phyloP scores from a whole-genome alignment of 2,797 vertebrate genomes.

The Oreortyx pictus region DNA sequence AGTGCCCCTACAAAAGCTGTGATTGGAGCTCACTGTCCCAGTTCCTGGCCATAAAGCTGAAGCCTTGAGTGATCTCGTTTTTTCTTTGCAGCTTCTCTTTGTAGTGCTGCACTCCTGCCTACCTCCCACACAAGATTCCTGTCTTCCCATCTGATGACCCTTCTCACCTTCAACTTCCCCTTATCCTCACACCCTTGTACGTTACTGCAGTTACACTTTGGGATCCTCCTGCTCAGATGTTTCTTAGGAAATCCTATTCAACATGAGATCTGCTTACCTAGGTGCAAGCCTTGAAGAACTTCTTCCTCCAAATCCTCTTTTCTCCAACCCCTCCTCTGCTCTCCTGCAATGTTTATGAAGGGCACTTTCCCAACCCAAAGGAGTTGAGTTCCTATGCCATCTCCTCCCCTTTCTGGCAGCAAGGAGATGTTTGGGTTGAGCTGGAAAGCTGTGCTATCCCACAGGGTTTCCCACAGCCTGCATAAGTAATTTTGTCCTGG shows the following conservation, averaged over 20 bases:
- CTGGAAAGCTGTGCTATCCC: neutral
- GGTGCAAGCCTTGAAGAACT: neutral
- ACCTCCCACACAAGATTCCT: neutral
- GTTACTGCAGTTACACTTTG: fast-evolving
- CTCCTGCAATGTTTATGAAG: neutral
- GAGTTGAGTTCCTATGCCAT: fast-evolving
- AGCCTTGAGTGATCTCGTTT: neutral
- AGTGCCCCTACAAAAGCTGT: fast-evolving
- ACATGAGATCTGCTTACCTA: neutral
- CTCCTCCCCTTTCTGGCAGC: neutral
- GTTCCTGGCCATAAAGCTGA: neutral
- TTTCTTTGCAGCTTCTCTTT: neutral
- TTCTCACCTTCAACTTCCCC: neutral
- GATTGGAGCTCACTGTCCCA: neutral
- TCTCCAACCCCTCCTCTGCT: neutral
- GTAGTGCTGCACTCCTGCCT: neutral
- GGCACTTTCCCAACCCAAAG: neutral
- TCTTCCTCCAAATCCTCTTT: neutral
- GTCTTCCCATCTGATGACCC: neutral
- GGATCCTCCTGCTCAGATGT: neutral
- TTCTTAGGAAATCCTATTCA: neutral
- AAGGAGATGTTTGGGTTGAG: neutral
- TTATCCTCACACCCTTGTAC: neutral
- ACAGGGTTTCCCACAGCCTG: neutral
- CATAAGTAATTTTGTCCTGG: neutral